phyloP scores from a whole-genome alignment of 2,797 vertebrate species.

The Chiroxiphia lanceolata region DNA sequence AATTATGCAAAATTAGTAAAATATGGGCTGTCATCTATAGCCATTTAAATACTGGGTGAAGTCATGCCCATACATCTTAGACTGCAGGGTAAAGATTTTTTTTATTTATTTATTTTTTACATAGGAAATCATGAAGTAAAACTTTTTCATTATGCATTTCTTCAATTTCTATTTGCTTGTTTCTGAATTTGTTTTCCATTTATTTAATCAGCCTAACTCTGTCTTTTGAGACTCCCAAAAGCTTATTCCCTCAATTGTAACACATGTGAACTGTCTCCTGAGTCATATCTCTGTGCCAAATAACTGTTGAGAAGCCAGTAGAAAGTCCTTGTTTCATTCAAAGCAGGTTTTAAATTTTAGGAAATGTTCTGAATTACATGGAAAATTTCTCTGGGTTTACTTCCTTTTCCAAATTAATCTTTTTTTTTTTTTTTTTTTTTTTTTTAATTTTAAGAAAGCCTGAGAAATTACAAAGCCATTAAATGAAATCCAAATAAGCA shows the following conservation, averaged over 20 bases:
- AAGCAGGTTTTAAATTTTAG: constrained; percentile 44
- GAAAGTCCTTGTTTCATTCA: constrained; percentile 16
- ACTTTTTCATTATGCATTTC: not conserved
- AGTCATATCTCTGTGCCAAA: not conserved
- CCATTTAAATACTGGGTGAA: not conserved
- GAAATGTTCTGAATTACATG: constrained; percentile 16
- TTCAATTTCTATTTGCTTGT: not conserved
- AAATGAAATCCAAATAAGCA: not conserved
- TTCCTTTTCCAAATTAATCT: constrained; percentile 15
- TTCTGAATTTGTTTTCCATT: not conserved
- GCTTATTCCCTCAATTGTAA: not conserved
- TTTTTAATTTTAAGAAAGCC: constrained; percentile 25
- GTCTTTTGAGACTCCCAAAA: not conserved
- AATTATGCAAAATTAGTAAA: not conserved
- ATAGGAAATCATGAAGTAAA: not conserved
- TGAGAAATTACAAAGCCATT: not conserved
- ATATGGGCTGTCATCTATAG: not conserved
- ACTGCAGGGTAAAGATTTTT: not conserved
- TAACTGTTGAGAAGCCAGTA: not conserved
- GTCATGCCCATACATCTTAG: not conserved
- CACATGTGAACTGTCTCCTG: not conserved
- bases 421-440: not conserved
- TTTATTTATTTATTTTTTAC: not conserved
- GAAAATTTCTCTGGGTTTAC: constrained; percentile 27
- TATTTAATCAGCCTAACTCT: constrained; percentile 8